Conservation (phyloP, 2,113 vertebrate species). For the Psittacara wagleri region DNA sequence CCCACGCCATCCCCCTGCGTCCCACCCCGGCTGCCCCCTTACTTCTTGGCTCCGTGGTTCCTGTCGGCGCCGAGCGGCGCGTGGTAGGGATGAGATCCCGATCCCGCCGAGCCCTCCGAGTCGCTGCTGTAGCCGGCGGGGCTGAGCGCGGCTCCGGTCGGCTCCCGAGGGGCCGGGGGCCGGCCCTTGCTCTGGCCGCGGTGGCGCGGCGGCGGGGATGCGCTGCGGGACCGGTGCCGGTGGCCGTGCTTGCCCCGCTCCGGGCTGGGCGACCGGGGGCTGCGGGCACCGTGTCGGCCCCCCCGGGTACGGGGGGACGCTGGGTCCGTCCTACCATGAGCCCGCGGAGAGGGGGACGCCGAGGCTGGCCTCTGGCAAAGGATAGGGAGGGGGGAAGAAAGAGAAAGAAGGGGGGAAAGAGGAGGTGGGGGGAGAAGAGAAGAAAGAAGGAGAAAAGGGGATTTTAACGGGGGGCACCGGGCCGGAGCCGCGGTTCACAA, state of each 20-base stretch:
- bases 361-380: slow-evolving; percentile 82
- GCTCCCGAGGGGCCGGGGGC: slow-evolving; percentile 67
- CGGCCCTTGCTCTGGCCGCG: slow-evolving; percentile 77
- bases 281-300: slow-evolving; percentile 60
- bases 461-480: slow-evolving; percentile 64
- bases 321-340: slow-evolving; percentile 70
- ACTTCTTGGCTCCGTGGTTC: slow-evolving; percentile 85
- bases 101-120: slow-evolving; percentile 80
- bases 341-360: slow-evolving; percentile 74
- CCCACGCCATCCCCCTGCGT: accelerated
- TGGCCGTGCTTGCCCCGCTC: slow-evolving; percentile 65
- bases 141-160: slow-evolving; percentile 78
- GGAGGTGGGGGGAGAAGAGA: slow-evolving; percentile 38
- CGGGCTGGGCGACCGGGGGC: slow-evolving; percentile 65
- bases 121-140: slow-evolving; percentile 85
- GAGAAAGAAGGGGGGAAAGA: slow-evolving; percentile 30
- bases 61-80: slow-evolving; percentile 61
- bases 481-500: slow-evolving; percentile 55
- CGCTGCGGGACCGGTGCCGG: slow-evolving; percentile 71
- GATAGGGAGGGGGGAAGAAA: slow-evolving; percentile 24
- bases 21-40: slow-evolving; percentile 18
- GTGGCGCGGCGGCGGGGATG: slow-evolving; percentile 73
- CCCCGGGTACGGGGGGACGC: slow-evolving; percentile 74
- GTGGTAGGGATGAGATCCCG: slow-evolving; percentile 72
- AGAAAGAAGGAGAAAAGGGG: slow-evolving; percentile 75